Base-by-base conservation (phyloP, 2,113 vertebrate genomes). In the Orientallactaga bullata region DNA sequence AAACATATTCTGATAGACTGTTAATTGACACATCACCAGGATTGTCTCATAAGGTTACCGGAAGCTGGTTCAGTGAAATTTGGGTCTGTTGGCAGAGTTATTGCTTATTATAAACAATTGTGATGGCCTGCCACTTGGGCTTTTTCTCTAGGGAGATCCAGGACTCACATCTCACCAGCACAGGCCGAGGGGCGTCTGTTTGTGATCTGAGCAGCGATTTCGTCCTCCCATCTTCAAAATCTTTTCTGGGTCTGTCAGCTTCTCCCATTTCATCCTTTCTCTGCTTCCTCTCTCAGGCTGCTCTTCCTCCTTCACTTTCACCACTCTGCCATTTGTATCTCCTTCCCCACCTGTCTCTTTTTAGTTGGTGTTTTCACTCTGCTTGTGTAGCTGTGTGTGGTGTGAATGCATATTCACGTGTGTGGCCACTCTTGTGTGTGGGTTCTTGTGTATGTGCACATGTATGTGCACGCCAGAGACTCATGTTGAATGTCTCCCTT, bases 31-130 rank as follows among this genome's bases (percentile, higher is more conserved):
- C 8, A 69, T 80, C n/a, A 37, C 78, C 83, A 85, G 81, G 23
- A 77, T 86, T 68, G 37, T 73, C 85, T 90, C 3, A 26, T 47
- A 11, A 0, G 24, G 37, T 87, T 90, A 94, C 72, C 86, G 85
- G 96, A 96, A 97, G 95, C 83, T n/a, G 16, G 35, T 78, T 92
- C 23, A 42, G 3, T 77, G 76, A 96, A 93, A 65, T 71, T 20
- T 66, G 42, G 80, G 92, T 96, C 90, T 51, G 78, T 42, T 69
- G 13, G 73, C 21, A 51, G 24, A 51, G 2, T 83, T 91, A 17
- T 28, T 92, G 60, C 68, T 90, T 78, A 63, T 90, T 92, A 78
- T 89, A 35, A 89, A 88, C 76, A 30, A 61, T 69, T 86, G 5
- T 0, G 7, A 79, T 91, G 26, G 79, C 6, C 0, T 13, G 3